Evolutionary conservation across 2,113 vertebrate species (phyloP).

Genomic region (Meles meles): DNA sequence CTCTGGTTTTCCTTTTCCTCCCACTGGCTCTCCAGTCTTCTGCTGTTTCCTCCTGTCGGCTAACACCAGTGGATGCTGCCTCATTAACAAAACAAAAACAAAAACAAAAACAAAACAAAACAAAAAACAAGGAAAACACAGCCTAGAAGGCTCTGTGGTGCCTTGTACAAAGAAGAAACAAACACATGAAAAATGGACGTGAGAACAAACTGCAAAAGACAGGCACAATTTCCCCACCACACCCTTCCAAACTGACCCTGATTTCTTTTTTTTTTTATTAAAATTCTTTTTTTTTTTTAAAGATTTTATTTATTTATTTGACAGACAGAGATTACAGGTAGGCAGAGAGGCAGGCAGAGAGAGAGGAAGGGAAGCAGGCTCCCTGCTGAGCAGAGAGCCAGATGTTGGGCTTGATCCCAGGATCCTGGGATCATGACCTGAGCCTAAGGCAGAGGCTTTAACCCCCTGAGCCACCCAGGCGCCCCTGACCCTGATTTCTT

Average conservation of each 20-base stretch:
- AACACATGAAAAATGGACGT: neutral
- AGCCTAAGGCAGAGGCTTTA: no score
- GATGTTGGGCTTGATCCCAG: no score
- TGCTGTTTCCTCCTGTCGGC: neutral
- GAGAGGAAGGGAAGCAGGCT: no score
- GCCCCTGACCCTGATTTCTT: neutral
- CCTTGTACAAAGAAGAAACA: neutral
- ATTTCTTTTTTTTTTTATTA: no score
- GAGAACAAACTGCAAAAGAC: neutral
- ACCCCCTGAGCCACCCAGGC: no score
- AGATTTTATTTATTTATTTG: no score
- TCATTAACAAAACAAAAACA: neutral
- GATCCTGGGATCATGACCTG: no score
- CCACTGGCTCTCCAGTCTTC: neutral
- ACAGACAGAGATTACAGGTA: no score
- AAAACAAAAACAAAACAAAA: neutral
- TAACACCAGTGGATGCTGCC: neutral
- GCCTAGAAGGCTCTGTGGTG: neutral
- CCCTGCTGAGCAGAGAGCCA: no score
- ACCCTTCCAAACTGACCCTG: neutral
- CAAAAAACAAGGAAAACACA: neutral
- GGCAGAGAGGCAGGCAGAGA: no score
- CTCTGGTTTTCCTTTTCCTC: neutral
- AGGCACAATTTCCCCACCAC: neutral
- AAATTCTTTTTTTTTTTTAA: no score